Conservation (phyloP, 2,113 vertebrate genomes). For the Glareola pratincola region DNA sequence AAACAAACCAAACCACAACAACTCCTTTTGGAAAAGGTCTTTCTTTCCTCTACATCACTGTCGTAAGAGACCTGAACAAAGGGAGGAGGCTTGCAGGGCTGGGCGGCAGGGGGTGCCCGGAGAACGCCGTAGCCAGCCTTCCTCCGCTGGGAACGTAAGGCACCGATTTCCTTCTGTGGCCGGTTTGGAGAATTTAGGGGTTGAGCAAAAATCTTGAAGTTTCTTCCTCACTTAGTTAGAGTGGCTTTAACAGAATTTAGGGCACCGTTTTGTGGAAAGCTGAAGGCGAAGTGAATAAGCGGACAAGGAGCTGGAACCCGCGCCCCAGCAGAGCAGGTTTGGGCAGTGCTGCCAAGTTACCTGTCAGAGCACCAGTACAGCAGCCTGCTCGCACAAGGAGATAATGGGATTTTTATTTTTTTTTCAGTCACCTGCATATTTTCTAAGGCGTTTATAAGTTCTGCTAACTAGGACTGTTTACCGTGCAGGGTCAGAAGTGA, state of each 20-base stretch:
- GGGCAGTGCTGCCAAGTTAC: not conserved
- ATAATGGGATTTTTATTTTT: not conserved
- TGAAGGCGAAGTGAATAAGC: not conserved
- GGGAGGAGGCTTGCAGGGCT: not conserved
- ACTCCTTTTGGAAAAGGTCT: not conserved
- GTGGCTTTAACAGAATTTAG: not conserved
- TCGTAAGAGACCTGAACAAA: not conserved
- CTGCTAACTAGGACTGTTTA: not conserved
- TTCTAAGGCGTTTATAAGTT: not conserved
- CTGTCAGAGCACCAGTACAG: rapidly evolving
- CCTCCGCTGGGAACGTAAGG: not conserved
- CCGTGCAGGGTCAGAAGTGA: not conserved
- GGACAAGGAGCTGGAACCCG: not conserved
- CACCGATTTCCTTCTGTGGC: not conserved
- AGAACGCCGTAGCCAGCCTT: not conserved
- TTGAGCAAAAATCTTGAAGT: not conserved
- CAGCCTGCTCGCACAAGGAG: not conserved
- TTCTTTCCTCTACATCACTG: not conserved
- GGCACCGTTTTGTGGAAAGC: not conserved
- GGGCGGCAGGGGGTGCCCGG: not conserved
- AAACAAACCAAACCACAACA: no score
- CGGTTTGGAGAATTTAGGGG: not conserved
- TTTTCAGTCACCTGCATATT: not conserved
- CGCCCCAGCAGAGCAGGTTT: not conserved
- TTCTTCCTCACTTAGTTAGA: not conserved